These are phyloP conservation scores for Clarias pachynema DNA, from an alignment of 2,797 vertebrate genomes.

Conservation along the genomic window DNA sequence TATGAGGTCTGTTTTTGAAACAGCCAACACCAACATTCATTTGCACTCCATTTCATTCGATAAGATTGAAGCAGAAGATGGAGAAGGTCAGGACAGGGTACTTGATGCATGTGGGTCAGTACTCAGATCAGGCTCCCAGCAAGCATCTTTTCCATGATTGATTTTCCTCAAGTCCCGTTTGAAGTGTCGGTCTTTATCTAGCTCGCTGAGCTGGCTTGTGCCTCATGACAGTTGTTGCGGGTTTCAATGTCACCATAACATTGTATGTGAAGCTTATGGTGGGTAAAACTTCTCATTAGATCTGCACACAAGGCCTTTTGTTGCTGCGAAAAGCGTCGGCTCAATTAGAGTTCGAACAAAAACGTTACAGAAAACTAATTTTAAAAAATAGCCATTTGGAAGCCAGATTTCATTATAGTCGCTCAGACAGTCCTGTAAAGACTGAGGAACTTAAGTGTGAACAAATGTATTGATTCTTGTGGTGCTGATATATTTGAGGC, in stretches of 20 bases:
- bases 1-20: background rate
- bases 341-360: slow-evolving; percentile 45
- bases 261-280: slow-evolving; percentile 18
- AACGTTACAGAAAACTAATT: slow-evolving; percentile 1
- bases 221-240: slow-evolving; percentile 10
- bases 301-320: slow-evolving; percentile 5
- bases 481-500: background rate
- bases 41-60: background rate
- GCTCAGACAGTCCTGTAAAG: background rate
- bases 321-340: slow-evolving; percentile 31
- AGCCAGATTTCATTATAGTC: slow-evolving; percentile 20
- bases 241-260: slow-evolving; percentile 9
- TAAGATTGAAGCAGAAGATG: slow-evolving; percentile 17
- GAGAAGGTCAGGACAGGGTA: slow-evolving; percentile 23
- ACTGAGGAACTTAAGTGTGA: background rate
- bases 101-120: slow-evolving; percentile 29
- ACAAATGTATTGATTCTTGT: background rate
- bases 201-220: slow-evolving; percentile 1
- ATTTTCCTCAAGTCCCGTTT: slow-evolving; percentile 37
- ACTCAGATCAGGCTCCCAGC: slow-evolving; percentile 34
- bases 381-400: slow-evolving; percentile 34
- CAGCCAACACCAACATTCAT: background rate
- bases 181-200: slow-evolving; percentile 37
- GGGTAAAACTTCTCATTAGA: slow-evolving; percentile 36
- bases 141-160: slow-evolving; percentile 31